Percentiles rank a stretch among this genome's conserved stretches.
phyloP scores from a whole-genome alignment of 2,888 invertebrate species.

The Oligia latruncula region DNA sequence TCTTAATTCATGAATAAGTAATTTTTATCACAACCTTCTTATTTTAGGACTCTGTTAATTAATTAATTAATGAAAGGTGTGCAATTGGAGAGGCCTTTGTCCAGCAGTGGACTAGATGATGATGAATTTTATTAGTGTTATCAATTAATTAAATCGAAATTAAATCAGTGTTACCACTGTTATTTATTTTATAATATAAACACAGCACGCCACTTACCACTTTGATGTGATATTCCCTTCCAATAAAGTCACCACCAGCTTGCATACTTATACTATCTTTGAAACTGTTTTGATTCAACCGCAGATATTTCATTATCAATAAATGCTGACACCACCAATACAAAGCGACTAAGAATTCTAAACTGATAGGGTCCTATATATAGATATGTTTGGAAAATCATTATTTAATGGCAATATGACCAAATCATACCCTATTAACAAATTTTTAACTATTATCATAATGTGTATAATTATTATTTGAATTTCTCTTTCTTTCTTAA shows the following conservation, averaged over 20 bases:
- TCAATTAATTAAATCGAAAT: not conserved
- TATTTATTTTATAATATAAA: constrained; percentile 8
- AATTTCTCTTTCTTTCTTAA: constrained; percentile 50
- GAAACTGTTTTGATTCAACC: constrained; percentile 21
- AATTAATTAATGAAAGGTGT: not conserved
- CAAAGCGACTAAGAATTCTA: constrained; percentile 67
- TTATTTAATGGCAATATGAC: constrained; percentile 78
- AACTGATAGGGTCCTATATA: constrained; percentile 74
- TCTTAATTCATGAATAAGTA: not conserved
- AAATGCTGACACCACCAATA: constrained; percentile 25
- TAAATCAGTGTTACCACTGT: not conserved
- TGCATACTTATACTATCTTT: constrained; percentile 46
- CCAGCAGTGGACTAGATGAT: not conserved
- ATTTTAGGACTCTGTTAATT: not conserved
- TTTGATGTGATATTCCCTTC: constrained; percentile 30
- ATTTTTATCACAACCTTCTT: no score
- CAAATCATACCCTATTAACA: constrained; percentile 78
- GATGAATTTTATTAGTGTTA: no score
- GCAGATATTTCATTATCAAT: constrained; percentile 48
- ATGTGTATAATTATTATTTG: constrained; percentile 51
- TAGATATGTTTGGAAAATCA: constrained; percentile 72
- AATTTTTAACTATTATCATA: constrained; percentile 69
- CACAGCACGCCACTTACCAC: constrained; percentile 31
- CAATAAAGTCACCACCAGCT: constrained; percentile 20
- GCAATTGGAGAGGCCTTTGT: not conserved